phyloP scores from a whole-genome alignment of 2,797 vertebrate species.

The Bucorvus abyssinicus region DNA sequence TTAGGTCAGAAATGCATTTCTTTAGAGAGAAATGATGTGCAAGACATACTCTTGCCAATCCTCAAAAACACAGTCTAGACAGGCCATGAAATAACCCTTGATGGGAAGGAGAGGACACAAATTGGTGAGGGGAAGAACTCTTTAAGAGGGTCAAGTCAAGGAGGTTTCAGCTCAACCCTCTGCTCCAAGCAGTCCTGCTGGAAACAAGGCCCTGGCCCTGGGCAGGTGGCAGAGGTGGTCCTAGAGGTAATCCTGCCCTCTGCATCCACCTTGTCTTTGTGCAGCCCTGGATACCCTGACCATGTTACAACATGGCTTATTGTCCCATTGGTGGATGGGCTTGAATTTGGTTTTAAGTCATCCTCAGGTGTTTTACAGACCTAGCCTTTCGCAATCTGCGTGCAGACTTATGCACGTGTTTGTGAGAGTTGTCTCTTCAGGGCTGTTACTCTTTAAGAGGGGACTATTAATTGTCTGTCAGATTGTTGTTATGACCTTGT shows the following conservation, averaged over 20 bases:
- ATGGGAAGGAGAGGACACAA: too few relatives aligned
- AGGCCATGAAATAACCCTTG: background rate
- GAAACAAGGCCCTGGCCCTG: background rate
- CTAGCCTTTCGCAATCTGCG: background rate
- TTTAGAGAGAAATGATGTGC: background rate
- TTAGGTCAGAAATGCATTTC: background rate
- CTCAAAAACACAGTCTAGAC: background rate
- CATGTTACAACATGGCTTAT: background rate
- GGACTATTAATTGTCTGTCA: background rate
- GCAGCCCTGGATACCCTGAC: background rate
- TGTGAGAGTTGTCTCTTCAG: background rate
- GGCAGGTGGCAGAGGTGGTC: background rate
- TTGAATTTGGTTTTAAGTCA: background rate
- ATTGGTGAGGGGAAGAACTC: too few relatives aligned
- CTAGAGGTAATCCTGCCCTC: background rate
- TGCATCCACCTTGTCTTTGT: too few relatives aligned
- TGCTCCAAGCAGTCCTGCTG: background rate
- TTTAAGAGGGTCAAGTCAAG: too few relatives aligned
- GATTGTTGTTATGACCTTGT: slow-evolving; percentile 13
- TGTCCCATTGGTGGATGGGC: background rate
- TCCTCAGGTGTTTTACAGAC: background rate
- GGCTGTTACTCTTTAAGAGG: background rate
- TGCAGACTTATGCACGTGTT: accelerated
- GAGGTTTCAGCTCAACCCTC: too few relatives aligned
- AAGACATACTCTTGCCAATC: background rate